phyloP scores from a whole-genome alignment of 1,140 invertebrate genomes.

The Microvelia longipes region DNA sequence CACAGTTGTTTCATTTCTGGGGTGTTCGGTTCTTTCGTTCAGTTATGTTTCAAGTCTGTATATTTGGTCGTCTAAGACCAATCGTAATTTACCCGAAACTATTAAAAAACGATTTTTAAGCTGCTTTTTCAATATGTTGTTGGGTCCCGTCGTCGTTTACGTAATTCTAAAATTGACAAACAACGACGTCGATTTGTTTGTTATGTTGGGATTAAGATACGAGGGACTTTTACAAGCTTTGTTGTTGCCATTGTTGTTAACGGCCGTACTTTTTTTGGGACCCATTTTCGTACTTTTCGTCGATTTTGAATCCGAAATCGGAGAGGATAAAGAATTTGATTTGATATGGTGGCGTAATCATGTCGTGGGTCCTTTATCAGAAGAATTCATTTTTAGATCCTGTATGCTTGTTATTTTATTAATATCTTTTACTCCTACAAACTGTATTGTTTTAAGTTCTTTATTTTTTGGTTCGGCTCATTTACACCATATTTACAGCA shows the following conservation, averaged over 20 bases:
- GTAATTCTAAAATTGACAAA: background rate
- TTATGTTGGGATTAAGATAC: background rate
- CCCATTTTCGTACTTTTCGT: background rate
- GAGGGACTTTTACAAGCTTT: background rate
- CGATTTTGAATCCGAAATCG: background rate
- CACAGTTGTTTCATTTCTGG: background rate
- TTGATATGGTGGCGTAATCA: background rate
- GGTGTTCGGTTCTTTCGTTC: background rate
- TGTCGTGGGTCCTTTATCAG: background rate
- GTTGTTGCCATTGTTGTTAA: background rate
- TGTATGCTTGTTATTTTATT: slow-evolving; percentile 29
- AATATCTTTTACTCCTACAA: background rate
- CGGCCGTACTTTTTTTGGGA: background rate
- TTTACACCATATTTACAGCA: background rate
- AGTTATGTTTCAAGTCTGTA: background rate
- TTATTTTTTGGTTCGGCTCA: background rate
- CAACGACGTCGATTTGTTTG: background rate
- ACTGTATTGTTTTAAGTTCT: background rate
- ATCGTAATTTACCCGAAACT: background rate
- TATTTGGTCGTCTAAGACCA: background rate
- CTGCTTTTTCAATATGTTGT: background rate
- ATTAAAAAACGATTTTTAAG: background rate
- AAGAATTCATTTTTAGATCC: background rate
- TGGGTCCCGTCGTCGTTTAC: background rate
- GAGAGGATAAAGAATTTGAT: background rate